A percentile compares a stretch with the other conserved stretches of the same genome.
These are phyloP conservation scores for Lycaena phlaeas DNA, from an alignment of 2,888 invertebrate genomes.

Conservation along the genomic window DNA sequence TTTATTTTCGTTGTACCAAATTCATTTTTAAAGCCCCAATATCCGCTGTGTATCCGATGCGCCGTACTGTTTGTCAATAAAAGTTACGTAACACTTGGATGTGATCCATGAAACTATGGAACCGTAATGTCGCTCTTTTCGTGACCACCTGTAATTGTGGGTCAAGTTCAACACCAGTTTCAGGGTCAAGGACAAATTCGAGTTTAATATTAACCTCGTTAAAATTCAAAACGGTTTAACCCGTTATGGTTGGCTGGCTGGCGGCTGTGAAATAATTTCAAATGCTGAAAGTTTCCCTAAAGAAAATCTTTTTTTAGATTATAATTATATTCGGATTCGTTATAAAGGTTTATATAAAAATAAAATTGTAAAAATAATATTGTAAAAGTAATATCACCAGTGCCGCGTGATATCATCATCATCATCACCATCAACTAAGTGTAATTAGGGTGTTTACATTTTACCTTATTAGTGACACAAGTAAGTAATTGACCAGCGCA, in stretches of 20 bases:
- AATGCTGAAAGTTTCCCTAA: not conserved
- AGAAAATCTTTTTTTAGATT: not conserved
- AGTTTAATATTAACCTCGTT: slow-evolving; percentile 7
- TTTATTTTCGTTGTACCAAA: too few species aligned
- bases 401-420: too few species aligned
- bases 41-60: not conserved
- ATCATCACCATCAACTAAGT: too few species aligned
- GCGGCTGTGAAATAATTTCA: slow-evolving; percentile 3
- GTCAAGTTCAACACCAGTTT: not conserved
- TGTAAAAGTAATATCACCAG: too few species aligned
- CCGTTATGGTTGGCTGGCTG: slow-evolving; percentile 1
- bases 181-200: slow-evolving; percentile 5
- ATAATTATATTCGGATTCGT: too few species aligned
- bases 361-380: too few species aligned
- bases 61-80: slow-evolving; percentile 1
- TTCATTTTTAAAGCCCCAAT: too few species aligned
- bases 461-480: too few species aligned
- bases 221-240: slow-evolving; percentile 7
- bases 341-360: too few species aligned
- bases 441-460: too few species aligned
- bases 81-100: not conserved
- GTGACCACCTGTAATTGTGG: not conserved
- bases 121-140: too few species aligned
- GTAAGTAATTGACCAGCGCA: too few species aligned
- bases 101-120: slow-evolving; percentile 1